Percentiles rank a stretch among this genome's conserved stretches.
Evolutionary conservation across 2,113 vertebrate species (phyloP).

Genomic region (Ptilorrhoa leucosticta): DNA sequence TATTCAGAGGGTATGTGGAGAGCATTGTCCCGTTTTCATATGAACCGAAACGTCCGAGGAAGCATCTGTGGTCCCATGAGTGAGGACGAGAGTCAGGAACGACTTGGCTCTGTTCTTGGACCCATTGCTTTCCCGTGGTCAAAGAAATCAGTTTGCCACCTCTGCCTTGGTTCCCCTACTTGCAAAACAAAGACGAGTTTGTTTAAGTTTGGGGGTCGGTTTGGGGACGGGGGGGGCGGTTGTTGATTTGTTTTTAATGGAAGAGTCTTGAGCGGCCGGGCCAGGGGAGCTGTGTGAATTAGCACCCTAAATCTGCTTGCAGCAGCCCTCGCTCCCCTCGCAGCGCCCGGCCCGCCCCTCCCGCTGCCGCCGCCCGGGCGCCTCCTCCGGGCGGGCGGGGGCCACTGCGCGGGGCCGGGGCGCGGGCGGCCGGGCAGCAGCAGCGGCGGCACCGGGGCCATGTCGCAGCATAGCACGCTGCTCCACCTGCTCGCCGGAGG

Average conservation of each 20-base stretch:
- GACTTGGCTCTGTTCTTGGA: neutral
- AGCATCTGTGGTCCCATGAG: too few species aligned
- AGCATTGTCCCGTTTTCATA: neutral
- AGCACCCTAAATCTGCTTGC: accelerated
- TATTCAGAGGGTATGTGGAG: neutral
- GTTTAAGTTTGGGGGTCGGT: neutral
- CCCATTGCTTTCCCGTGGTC: neutral
- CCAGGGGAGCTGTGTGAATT: accelerated
- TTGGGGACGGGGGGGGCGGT: too few species aligned
- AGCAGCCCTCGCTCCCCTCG: accelerated
- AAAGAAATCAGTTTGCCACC: neutral
- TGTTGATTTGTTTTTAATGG: neutral
- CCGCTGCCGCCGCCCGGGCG: too few species aligned
- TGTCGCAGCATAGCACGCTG: neutral
- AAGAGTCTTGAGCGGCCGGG: accelerated
- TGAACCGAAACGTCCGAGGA: neutral
- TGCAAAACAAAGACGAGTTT: neutral
- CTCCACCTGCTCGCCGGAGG: constrained; percentile 42
- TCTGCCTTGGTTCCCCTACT: neutral
- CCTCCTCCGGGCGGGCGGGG: neutral
- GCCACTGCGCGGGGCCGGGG: neutral
- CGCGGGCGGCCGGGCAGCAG: too few species aligned
- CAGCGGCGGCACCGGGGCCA: too few species aligned
- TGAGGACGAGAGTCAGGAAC: accelerated
- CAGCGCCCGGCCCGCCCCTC: neutral